Percentiles rank a stretch among this genome's conserved stretches.
Conservation (phyloP, 1,140 invertebrate genomes). For the Chelonus insularis region DNA sequence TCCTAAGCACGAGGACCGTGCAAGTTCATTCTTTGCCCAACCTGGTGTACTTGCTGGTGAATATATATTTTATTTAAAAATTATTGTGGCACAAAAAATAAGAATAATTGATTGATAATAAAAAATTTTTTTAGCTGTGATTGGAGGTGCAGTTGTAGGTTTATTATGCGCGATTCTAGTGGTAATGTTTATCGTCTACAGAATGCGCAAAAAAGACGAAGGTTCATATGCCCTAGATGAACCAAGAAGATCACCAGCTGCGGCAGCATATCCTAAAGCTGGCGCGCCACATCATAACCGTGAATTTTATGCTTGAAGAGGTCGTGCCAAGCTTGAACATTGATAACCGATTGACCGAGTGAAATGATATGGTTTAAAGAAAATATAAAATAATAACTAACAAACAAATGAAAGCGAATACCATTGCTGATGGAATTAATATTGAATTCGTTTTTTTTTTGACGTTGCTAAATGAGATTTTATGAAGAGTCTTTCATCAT, state of each 20-base stretch:
- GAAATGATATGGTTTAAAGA: constrained; percentile 20
- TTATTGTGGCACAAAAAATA: too few species aligned
- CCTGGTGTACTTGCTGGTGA: constrained; percentile 92
- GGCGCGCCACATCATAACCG: constrained; percentile 78
- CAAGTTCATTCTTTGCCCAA: constrained; percentile 90
- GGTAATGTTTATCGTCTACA: constrained; percentile 99
- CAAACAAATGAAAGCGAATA: background rate
- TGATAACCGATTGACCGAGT: constrained; percentile 25
- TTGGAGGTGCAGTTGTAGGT: constrained; percentile 96
- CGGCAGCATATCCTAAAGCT: constrained; percentile 83
- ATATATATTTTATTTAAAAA: too few species aligned
- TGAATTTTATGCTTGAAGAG: constrained; percentile 91
- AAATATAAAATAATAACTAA: background rate
- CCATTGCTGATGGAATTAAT: constrained; percentile 26
- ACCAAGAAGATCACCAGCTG: constrained; percentile 88
- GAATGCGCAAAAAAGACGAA: constrained; percentile 99
- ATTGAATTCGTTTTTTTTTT: constrained; percentile 10
- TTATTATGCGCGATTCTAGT: constrained; percentile 95
- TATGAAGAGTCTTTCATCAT: too few species aligned
- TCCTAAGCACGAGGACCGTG: constrained; percentile 75
- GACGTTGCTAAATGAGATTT: too few species aligned
- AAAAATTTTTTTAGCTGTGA: constrained; percentile 82
- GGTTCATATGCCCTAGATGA: constrained; percentile 97
- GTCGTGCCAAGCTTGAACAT: constrained; percentile 20
- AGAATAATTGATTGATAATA: constrained; percentile 18